Evolutionary conservation across 2,888 invertebrate species (phyloP), one percentile per base, ranked within the genome.

Genomic region (Thecophora atra): DNA sequence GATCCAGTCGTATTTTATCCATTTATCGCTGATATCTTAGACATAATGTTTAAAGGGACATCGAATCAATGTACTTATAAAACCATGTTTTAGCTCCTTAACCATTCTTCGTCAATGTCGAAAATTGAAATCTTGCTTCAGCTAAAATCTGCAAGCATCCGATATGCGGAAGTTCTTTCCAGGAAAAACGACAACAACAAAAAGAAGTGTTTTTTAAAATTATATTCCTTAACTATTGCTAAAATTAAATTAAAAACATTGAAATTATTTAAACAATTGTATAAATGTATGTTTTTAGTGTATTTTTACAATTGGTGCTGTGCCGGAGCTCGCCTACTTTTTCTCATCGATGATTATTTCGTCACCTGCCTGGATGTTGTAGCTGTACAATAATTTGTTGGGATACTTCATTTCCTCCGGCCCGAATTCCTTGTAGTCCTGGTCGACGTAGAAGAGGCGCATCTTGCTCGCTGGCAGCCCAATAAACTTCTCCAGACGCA

Each of bases 371-470:
- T 92, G 89, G 75, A 97, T 94, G 87, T 96, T 96, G 87, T 96
- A 96, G 74, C 95, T 94, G 86, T 96, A 96, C 26, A 97, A 89
- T 85, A 94, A 94, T 84, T 96, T 96, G 79, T 93, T 93, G 2
- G 95, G 94, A 81, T 91, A 96, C 79, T 91, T 91, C 93, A 97
- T 94, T 85, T 95, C 94, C 85, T 96, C 96, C 0, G 95, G 94
- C 24, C 94, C 95, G 28, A 89, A 87, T 80, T 92, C 92, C 76
- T 90, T 88, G 64, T 91, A 87, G 79, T 92, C 94, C 85, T 95
- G 93, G 84, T 97, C 97, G 13, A 94, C 91, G 84, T 97, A 97
- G 87, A 92, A 97, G 24, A 98, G 89, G 76, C 94, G 90, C 94
- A 97, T 95, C 86, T 94, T 93, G 69, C 92, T 90, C 0, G 93